A percentile compares a stretch with the other conserved stretches of the same genome.
phyloP scores from a whole-genome alignment of 2,888 invertebrate genomes.

The Torymus tubicola region DNA sequence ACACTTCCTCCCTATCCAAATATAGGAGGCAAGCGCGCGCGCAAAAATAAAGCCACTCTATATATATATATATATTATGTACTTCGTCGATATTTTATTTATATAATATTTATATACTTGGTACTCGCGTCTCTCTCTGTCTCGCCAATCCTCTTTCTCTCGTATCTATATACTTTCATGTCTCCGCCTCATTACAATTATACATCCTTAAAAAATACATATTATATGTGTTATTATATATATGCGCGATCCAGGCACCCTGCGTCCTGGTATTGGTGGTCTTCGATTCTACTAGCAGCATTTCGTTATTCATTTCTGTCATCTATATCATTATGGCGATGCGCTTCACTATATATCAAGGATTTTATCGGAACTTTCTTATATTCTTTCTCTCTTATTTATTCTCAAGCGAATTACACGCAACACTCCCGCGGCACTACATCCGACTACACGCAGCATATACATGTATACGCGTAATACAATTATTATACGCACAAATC shows the following conservation, averaged over 20 bases:
- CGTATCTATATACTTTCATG: conserved; percentile 25
- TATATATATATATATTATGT: background rate
- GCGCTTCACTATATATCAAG: background rate
- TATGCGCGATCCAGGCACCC: conserved; percentile 22
- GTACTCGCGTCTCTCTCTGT: background rate
- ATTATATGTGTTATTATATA: background rate
- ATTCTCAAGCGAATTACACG: too few relatives aligned
- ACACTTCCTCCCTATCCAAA: background rate
- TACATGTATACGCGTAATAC: too few relatives aligned
- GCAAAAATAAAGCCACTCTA: conserved; percentile 51
- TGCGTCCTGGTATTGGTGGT: background rate
- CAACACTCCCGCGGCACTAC: too few relatives aligned
- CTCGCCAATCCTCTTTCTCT: background rate
- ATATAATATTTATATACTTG: too few relatives aligned
- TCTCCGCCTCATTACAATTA: conserved; percentile 2
- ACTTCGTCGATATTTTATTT: too few relatives aligned
- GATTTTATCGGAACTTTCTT: conserved; percentile 28
- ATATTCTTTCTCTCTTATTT: background rate
- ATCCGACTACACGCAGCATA: too few relatives aligned
- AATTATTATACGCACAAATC: too few relatives aligned
- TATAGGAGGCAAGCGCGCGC: background rate
- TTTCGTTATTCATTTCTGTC: too few relatives aligned
- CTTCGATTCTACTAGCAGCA: too few relatives aligned
- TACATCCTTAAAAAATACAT: conserved; percentile 35
- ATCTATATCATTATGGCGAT: conserved; percentile 25